These are phyloP conservation scores for Ceratitis capitata DNA, from an alignment of 1,140 invertebrate genomes.

Conservation along the genomic window DNA sequence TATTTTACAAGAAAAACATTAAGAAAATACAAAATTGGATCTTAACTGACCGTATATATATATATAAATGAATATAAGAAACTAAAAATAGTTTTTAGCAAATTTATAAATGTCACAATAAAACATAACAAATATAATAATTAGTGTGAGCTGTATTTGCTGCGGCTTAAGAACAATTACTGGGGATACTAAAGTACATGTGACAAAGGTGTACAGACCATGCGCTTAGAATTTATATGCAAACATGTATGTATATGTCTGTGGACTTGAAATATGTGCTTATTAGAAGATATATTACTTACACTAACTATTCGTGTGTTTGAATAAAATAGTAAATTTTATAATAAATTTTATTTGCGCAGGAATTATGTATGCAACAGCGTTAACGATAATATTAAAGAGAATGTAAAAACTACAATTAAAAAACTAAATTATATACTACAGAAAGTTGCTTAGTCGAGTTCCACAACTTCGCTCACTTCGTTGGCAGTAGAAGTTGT, in stretches of 20 bases:
- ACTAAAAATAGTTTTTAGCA: conserved; percentile 22
- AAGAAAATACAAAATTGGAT: neutral
- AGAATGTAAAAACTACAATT: neutral
- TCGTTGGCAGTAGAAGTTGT: neutral
- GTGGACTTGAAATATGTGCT: neutral
- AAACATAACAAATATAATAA: too few species aligned
- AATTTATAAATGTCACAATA: neutral
- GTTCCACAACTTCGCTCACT: conserved; percentile 38
- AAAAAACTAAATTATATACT: neutral
- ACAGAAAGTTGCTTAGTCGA: conserved; percentile 40
- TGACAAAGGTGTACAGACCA: too few species aligned
- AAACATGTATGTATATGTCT: neutral
- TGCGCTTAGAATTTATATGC: too few species aligned
- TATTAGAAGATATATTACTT: neutral
- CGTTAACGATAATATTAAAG: neutral
- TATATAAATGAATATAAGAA: neutral
- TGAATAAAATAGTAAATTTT: conserved; percentile 1
- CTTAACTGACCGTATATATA: neutral
- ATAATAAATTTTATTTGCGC: too few species aligned
- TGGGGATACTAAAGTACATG: too few species aligned
- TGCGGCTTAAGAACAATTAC: too few species aligned
- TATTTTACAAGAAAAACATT: neutral
- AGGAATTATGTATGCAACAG: neutral
- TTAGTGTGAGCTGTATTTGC: too few species aligned
- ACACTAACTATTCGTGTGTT: neutral